Base-by-base conservation (phyloP, 1,140 invertebrate species). In the Cyclina sinensis region DNA sequence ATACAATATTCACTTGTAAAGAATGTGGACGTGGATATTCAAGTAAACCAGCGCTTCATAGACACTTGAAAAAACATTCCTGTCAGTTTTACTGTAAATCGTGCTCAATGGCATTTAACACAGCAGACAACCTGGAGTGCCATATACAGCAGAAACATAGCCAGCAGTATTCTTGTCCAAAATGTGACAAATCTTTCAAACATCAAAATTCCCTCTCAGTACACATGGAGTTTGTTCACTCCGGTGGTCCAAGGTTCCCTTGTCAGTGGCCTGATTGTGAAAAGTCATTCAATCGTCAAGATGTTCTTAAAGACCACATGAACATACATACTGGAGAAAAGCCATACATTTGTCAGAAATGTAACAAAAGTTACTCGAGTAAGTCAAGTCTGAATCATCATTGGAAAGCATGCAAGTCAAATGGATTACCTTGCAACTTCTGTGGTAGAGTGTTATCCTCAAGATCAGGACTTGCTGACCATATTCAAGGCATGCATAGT, bases 401-500 rank as follows among this genome's bases (percentile, higher is more conserved):
- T 32, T 70, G 65, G 65, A 70, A 70, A 70, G 65, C 32, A 1
- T 70, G 65, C 24, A 70, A 70, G 16, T 37, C 65, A 11, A 27
- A 70, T 70, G 65, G 65, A 18, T n/a, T 70, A n/a, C 3, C 32
- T 9, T 70, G 65, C 16, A 18, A 3, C 1, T 21, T 37, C 5
- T 70, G 65, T 37, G 65, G 65, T 1, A 30, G 37, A 27, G 65
- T 70, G 7, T 37, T 70, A 16, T 70, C 65, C 4, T 70, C 65
- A 30, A 24, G 65, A 9, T 35, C 32, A 16, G 30, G 65, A 2
- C 32, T 70, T 16, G 21, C 11, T 37, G 65, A 70, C 27, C 65
- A 70, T 70, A 70, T 70, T 18, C 65, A 70, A n/a, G 65, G 65
- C 16, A 70, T 70, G 65, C 65, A 70, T 37, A n/a, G 18, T 5